phyloP scores from a whole-genome alignment of 1,140 invertebrate species.

The Camponotus vicinus region DNA sequence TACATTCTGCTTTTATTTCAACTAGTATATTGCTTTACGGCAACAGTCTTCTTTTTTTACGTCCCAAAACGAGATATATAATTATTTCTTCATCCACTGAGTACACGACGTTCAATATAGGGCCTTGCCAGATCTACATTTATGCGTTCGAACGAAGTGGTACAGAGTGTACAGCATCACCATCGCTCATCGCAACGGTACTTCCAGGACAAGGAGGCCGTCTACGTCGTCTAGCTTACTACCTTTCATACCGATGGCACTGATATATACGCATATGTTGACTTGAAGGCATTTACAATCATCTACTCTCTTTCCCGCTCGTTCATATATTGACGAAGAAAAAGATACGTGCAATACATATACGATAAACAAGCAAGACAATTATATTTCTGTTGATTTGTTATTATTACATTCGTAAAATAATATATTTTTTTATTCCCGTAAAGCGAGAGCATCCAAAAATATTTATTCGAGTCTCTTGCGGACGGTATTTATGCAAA shows the following conservation, averaged over 20 bases:
- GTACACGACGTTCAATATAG: conserved; percentile 30
- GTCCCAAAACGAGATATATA: background rate
- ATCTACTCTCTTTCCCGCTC: background rate
- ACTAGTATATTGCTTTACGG: background rate
- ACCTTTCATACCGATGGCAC: conserved; percentile 37
- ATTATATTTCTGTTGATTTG: background rate
- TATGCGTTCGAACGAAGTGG: conserved; percentile 37
- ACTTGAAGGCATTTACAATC: conserved; percentile 4
- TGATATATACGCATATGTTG: conserved; percentile 25
- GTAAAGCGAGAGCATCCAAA: background rate
- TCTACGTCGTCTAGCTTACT: conserved; percentile 42
- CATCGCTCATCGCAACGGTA: conserved; percentile 41
- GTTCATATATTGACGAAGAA: background rate
- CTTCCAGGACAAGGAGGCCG: conserved; percentile 49
- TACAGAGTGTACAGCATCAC: conserved; percentile 43
- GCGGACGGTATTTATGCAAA: conserved; percentile 1
- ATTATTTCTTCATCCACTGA: background rate
- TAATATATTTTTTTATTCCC: conserved; percentile 1
- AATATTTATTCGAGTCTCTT: background rate
- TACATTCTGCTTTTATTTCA: background rate
- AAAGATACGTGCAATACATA: background rate
- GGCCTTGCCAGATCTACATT: conserved; percentile 21
- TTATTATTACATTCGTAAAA: background rate
- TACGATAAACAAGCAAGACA: background rate
- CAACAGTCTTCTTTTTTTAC: background rate